Evolutionary conservation across 1,140 invertebrate species (phyloP), one percentile per base, ranked within the genome.

Genomic region (Drosophila subobscura): DNA sequence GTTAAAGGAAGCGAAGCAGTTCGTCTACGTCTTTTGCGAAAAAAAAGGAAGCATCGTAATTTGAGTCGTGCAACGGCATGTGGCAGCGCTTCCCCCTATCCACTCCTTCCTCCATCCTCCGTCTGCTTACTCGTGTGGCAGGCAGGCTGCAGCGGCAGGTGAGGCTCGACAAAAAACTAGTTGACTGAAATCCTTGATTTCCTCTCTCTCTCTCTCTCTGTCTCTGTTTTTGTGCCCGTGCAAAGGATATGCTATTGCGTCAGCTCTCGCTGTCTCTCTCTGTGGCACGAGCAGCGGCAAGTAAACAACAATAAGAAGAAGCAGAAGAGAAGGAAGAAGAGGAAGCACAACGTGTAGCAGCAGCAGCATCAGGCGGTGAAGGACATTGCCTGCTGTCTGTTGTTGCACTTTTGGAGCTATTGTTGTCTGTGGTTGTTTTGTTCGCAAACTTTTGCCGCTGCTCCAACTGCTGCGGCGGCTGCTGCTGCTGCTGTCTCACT

Each of bases 31-130:
- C 33, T 37, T 37, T 37, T 37, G 33, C 33, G 8, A 41, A 33
- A 47, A 16, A 51, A 64, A 59, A 73, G 65, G 75, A 68, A 29
- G 37, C 25, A 74, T 64, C 83, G 83, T 72, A 86, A 86, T 72
- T 76, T 78, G 83, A 86, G 83, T 76, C 60, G 60, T 65, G 67
- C 59, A 40, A 53, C 83, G 75, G 83, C 83, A 86, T 86, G 83
- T 88, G 83, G 78, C 81, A 47, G 10, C 33, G 10, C 10, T 37
- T 37, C 33, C 33, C 8, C 10, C 33, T 12, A 4, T 37, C 33
- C 33, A 20, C 16, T 20, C 16, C 16, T 20, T 2, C 27, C 27
- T 7, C 8, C 8, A 47, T 50, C 50, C 25, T 52, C 47, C 59
- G 52, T 47, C 29, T 54, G n/a, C 42, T 51, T 33, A 37, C 49